Conservation (phyloP, 2,113 vertebrate genomes). For the Stigmatopora nigra region DNA sequence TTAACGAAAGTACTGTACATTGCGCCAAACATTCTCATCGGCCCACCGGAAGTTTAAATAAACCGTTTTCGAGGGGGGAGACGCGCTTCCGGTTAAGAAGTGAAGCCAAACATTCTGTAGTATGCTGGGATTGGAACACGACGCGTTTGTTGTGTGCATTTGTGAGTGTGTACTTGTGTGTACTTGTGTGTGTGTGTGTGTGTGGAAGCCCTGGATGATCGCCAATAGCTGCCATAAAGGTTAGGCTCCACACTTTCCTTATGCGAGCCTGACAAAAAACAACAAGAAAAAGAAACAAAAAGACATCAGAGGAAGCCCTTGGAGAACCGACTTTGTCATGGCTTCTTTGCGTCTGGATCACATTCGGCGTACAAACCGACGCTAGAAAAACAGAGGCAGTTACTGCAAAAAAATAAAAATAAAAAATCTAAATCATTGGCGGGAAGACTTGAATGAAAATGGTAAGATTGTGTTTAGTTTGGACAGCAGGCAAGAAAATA, state of each 20-base stretch:
- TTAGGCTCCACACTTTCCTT: conserved; percentile 52
- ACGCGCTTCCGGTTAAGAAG: not conserved
- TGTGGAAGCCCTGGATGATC: conserved; percentile 77
- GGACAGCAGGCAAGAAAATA: conserved; percentile 37
- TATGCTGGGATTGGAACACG: conserved; percentile 64
- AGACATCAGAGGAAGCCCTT: conserved; percentile 72
- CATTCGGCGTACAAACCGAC: conserved; percentile 41
- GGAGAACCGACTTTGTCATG: conserved; percentile 57
- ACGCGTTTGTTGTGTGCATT: conserved; percentile 30
- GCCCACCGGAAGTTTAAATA: conserved; percentile 38
- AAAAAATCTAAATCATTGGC: conserved; percentile 24
- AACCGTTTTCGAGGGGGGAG: conserved; percentile 23
- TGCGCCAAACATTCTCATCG: conserved; percentile 49
- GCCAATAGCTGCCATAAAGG: conserved; percentile 74
- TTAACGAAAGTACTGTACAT: conserved; percentile 66
- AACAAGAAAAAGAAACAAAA: conserved; percentile 24
- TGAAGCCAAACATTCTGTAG: conserved; percentile 56
- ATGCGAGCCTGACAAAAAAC: conserved; percentile 51
- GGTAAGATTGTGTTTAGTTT: conserved; percentile 30
- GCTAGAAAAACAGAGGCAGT: conserved; percentile 45
- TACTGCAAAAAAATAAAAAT: conserved; percentile 29
- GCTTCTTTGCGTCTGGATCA: conserved; percentile 51
- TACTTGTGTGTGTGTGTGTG: conserved; percentile 47
- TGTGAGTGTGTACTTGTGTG: conserved; percentile 51
- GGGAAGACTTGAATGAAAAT: conserved; percentile 65